Evolutionary conservation across 1,140 invertebrate genomes (phyloP).

Genomic region (Cotesia typhae): DNA sequence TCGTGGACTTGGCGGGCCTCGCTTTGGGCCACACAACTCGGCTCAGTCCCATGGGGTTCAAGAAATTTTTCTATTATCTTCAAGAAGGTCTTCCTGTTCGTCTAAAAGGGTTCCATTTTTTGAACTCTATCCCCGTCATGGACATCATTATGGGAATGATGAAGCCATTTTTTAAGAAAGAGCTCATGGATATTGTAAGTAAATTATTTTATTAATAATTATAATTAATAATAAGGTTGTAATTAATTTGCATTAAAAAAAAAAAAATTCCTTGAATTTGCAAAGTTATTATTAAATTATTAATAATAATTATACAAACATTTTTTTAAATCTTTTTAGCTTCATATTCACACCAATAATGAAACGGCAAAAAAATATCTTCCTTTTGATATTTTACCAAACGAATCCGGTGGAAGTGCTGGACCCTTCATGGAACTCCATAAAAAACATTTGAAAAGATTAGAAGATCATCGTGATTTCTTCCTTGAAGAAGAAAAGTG

Average conservation of each 20-base stretch:
- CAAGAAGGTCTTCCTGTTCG: conserved; percentile 73
- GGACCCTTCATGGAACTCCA: conserved; percentile 57
- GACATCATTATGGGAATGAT: conserved; percentile 74
- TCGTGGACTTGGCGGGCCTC: conserved; percentile 70
- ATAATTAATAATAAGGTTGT: background rate
- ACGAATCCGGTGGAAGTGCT: conserved; percentile 68
- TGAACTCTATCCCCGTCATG: conserved; percentile 74
- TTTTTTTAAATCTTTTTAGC: conserved; percentile 58
- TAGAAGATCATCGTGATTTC: conserved; percentile 67
- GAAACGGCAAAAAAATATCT: conserved; percentile 60
- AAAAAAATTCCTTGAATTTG: no score
- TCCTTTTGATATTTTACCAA: conserved; percentile 65
- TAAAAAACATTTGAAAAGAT: conserved; percentile 58
- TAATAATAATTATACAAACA: conserved; percentile 28
- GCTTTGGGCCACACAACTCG: conserved; percentile 69
- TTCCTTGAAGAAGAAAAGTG: conserved; percentile 68
- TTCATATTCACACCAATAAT: conserved; percentile 61
- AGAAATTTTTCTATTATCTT: conserved; percentile 73
- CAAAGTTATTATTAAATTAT: background rate
- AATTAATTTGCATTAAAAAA: no score
- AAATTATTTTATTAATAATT: background rate
- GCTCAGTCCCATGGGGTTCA: conserved; percentile 68
- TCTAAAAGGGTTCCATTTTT: conserved; percentile 73
- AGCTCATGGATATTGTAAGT: conserved; percentile 68
- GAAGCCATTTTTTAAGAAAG: conserved; percentile 77